These are phyloP conservation scores for Andrena hattorfiana DNA, from an alignment of 2,888 invertebrate species.

Conservation along the genomic window DNA sequence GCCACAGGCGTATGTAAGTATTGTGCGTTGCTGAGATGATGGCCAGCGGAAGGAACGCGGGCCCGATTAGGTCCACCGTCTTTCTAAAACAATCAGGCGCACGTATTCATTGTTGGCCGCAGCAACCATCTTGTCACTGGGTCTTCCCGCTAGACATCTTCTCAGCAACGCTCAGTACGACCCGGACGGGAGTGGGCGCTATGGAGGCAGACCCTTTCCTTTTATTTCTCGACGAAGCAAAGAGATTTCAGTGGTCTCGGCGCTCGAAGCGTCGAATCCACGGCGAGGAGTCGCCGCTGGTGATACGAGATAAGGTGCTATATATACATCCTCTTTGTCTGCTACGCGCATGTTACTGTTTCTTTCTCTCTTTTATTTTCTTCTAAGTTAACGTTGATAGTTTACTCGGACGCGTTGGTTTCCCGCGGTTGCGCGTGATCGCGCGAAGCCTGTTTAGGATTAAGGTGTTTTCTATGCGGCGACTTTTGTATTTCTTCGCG, in stretches of 20 bases:
- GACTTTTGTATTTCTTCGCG: conserved; percentile 65
- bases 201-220: background rate
- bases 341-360: conserved; percentile 57
- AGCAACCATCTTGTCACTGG: too few relatives aligned
- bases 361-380: background rate
- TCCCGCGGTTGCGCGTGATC: conserved; percentile 10
- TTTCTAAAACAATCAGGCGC: too few relatives aligned
- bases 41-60: too few relatives aligned
- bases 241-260: background rate
- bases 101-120: too few relatives aligned
- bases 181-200: background rate
- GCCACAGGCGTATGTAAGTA: background rate
- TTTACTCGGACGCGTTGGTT: conserved; percentile 3
- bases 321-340: conserved; percentile 46
- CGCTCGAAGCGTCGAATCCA: conserved; percentile 14
- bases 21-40: too few relatives aligned
- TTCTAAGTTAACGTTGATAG: conserved; percentile 11
- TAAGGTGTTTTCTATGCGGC: conserved; percentile 73
- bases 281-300: conserved; percentile 38
- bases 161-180: too few relatives aligned
- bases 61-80: too few relatives aligned
- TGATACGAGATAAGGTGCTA: conserved; percentile 78
- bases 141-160: too few relatives aligned
- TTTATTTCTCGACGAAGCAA: conserved; percentile 27
- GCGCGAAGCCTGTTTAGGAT: conserved; percentile 57